Evolutionary conservation across 2,888 invertebrate genomes (phyloP), one percentile per base, ranked within the genome.

Genomic region (Agrochola litura): DNA sequence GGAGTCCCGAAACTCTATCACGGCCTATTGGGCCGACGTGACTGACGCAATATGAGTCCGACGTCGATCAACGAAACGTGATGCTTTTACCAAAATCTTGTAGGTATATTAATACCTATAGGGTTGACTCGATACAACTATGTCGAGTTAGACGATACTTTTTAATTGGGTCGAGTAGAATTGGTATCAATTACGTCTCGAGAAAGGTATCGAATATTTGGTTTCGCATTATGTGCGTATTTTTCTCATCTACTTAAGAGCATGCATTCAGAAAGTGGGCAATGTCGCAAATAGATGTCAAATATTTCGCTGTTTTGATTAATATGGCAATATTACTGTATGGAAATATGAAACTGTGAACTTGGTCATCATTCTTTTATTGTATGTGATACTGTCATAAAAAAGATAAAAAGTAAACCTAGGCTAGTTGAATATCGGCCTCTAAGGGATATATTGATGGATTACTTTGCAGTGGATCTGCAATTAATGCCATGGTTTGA

Each of bases 31-130:
- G 68, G 22, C 16, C 80, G 67, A 86, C 86, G 88, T 83, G 86
- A 79, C 86, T 60, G 52, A 68, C 76, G 71, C 64, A 76, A 83
- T 85, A 80, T 76, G 88, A 85, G 69, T 54, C 77, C 77, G 70
- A 68, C 65, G 87, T 81, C 86, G 78, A 88, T 86, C 78, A 80
- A 79, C 56, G 63, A 65, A 71, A 87, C 86, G 86, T 87, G 86
- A 87, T 70, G 77, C 83, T 88, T 88, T 88, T 87, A 87, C 88
- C 67, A 82, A 87, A 70, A 54, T 30, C 22, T 64, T 65, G 58
- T 58, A 19, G 37, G 52, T 63, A 73, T 72, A 67, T 61, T 25
- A 25, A 37, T 73, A 37, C 5, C 37, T 37, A 61, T 60, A 69
- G 46, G 52, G 60, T 68, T 63, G 69, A 43, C 66, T 70, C 63